These are phyloP conservation scores for Lamellibrachia luymesi DNA, from an alignment of 1,140 invertebrate species.

Conservation along the genomic window DNA sequence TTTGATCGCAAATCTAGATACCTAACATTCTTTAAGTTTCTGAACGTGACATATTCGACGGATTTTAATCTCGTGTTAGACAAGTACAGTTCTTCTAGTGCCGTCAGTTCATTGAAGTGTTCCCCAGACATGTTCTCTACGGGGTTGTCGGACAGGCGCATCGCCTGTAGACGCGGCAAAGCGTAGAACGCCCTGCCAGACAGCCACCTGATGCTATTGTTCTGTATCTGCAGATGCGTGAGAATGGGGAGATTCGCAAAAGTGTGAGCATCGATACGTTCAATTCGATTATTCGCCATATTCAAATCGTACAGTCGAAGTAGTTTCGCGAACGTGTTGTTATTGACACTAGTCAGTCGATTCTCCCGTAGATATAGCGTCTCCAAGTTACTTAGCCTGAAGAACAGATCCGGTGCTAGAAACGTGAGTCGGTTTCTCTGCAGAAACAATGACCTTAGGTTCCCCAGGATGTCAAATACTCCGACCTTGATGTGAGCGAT, in stretches of 20 bases:
- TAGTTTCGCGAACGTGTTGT: background rate
- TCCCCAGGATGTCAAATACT: background rate
- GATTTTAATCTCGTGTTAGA: background rate
- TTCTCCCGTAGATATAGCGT: constrained; percentile 56
- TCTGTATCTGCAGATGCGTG: background rate
- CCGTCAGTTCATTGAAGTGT: background rate
- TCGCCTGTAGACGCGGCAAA: background rate
- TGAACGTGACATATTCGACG: background rate
- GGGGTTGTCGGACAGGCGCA: background rate
- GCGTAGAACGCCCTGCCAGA: background rate
- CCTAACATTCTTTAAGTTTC: background rate
- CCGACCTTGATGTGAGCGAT: background rate
- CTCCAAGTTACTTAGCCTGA: constrained; percentile 61
- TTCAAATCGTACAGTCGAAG: background rate
- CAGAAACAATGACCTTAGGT: constrained; percentile 13
- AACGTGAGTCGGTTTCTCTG: constrained; percentile 12
- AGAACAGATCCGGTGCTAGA: background rate
- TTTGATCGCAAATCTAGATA: constrained; percentile 1
- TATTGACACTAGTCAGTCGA: background rate
- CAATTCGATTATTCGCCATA: background rate
- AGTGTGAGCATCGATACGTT: background rate
- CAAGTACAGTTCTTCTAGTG: background rate
- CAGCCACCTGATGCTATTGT: background rate
- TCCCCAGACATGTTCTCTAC: background rate
- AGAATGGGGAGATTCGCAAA: background rate